Conservation (phyloP, 2,888 invertebrate species). For the Polyploca ridens region DNA sequence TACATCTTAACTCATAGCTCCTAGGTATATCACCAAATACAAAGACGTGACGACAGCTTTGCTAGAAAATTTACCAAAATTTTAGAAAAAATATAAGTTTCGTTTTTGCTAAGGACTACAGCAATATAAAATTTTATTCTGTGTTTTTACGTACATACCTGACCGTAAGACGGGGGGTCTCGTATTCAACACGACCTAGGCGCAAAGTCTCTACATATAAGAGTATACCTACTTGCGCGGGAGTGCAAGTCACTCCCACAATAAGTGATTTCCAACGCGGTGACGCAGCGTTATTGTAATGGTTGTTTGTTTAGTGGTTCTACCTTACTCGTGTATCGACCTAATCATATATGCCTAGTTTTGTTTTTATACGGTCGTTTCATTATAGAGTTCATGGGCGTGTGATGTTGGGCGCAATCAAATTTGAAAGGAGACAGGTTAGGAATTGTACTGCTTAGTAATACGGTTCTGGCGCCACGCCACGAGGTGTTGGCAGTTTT, state of each 20-base stretch:
- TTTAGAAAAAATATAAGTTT: no score
- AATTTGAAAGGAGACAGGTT: slow-evolving; percentile 82
- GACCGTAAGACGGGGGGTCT: slow-evolving; percentile 12
- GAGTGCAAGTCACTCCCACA: slow-evolving; percentile 80
- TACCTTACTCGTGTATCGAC: slow-evolving; percentile 83
- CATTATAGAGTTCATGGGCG: slow-evolving; percentile 84
- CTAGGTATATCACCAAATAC: no score
- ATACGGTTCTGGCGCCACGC: slow-evolving; percentile 81
- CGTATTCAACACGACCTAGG: slow-evolving; percentile 24
- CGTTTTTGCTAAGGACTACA: no score
- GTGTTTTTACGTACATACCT: slow-evolving; percentile 11
- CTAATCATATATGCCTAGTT: slow-evolving; percentile 84
- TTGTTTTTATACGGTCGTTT: slow-evolving; percentile 82
- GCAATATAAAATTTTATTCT: slow-evolving; percentile 11
- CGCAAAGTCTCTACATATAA: slow-evolving; percentile 55
- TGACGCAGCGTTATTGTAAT: slow-evolving; percentile 81
- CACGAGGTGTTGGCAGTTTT: slow-evolving; percentile 69
- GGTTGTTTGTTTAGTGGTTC: slow-evolving; percentile 83
- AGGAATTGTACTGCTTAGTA: slow-evolving; percentile 70
- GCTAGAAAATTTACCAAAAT: no score
- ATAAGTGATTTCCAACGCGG: slow-evolving; percentile 83
- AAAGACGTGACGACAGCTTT: no score
- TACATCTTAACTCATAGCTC: no score
- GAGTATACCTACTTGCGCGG: slow-evolving; percentile 54
- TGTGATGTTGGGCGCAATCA: slow-evolving; percentile 82